Conservation (phyloP, 23 tunicate genomes). For the Trididemnum clinides region DNA sequence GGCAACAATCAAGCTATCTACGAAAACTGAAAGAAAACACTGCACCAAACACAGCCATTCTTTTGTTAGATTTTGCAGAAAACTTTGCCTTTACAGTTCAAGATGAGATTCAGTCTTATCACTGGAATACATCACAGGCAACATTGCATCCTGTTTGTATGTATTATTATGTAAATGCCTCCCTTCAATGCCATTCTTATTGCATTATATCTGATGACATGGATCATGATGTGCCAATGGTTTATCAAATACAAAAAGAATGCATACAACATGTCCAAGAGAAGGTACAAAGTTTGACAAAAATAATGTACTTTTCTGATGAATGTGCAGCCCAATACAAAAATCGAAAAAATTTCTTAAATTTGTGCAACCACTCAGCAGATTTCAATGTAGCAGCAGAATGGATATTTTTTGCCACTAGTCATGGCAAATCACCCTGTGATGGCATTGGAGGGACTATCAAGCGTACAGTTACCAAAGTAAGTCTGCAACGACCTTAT, state of each 20-base stretch:
- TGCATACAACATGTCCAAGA: conserved; percentile 20
- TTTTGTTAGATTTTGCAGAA: conserved; percentile 43
- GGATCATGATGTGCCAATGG: conserved; percentile 40
- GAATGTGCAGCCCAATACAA: conserved; percentile 62
- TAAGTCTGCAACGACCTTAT: conserved; percentile 34
- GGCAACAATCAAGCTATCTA: conserved; percentile 41
- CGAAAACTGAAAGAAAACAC: conserved; percentile 10
- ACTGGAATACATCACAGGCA: conserved; percentile 35
- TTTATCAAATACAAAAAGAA: conserved; percentile 36
- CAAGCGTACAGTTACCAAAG: conserved; percentile 24
- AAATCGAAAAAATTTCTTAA: conserved; percentile 44
- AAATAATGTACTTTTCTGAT: conserved; percentile 37
- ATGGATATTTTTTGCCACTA: conserved; percentile 37
- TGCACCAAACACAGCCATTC: conserved; percentile 15
- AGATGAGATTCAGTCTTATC: conserved; percentile 45
- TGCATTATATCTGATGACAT: conserved; percentile 41
- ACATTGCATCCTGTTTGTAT: conserved; percentile 51
- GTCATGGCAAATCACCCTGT: conserved; percentile 35
- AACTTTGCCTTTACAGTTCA: conserved; percentile 24
- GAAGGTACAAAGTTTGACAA: conserved; percentile 9
- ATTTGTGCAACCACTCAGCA: conserved; percentile 39
- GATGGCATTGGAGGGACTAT: conserved; percentile 38
- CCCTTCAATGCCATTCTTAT: background rate
- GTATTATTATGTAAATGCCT: conserved; percentile 21
- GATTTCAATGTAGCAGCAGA: conserved; percentile 40